Percentiles rank a stretch among this genome's conserved stretches.
Conservation (phyloP, 2,797 vertebrate species). For the Notoglanidium macrostoma region DNA sequence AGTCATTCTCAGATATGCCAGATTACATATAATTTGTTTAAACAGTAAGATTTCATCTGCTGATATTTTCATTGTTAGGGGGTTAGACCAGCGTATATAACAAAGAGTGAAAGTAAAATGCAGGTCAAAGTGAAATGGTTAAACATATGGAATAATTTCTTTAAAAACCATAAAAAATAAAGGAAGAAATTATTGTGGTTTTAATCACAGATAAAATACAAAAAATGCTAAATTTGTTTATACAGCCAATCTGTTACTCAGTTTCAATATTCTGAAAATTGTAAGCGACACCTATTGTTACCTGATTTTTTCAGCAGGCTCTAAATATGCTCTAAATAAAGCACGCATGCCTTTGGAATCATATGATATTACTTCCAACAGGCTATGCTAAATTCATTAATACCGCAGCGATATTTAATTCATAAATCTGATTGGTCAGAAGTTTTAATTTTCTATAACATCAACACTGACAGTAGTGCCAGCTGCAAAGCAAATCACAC, state of each 20-base stretch:
- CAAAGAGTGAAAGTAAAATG: constrained; percentile 29
- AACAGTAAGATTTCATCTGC: constrained; percentile 55
- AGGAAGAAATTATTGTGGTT: neutral
- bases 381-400: neutral
- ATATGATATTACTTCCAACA: neutral
- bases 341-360: neutral
- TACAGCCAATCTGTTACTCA: neutral
- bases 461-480: neutral
- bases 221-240: neutral
- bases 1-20: constrained; percentile 55
- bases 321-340: neutral
- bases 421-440: neutral
- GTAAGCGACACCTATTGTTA: neutral
- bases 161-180: neutral
- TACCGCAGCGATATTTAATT: neutral
- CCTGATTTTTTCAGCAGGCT: neutral
- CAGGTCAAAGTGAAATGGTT: constrained; percentile 2
- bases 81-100: constrained; percentile 32
- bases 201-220: neutral
- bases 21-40: constrained; percentile 56
- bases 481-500: neutral
- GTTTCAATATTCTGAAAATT: neutral
- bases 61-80: constrained; percentile 46
- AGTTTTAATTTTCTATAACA: neutral
- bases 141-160: neutral